A percentile compares a stretch with the other conserved stretches of the same genome.
Conservation (phyloP, 2,113 vertebrate species). For the Lophura nycthemera region DNA sequence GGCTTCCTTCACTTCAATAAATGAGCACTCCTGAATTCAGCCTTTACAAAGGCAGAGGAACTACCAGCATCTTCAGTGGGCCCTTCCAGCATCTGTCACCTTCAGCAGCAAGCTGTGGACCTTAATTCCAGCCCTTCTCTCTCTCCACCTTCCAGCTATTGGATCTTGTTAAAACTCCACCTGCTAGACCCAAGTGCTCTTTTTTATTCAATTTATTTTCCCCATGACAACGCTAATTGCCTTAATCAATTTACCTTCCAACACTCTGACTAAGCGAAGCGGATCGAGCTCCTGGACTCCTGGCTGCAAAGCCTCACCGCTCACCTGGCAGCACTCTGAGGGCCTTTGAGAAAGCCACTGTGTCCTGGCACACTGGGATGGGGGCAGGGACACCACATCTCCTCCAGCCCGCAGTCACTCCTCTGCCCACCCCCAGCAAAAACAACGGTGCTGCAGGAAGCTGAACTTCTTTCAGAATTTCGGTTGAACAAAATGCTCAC, state of each 20-base stretch:
- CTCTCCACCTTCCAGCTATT: neutral
- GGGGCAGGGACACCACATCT: neutral
- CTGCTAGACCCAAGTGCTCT: neutral
- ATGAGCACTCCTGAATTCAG: neutral
- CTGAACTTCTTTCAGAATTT: no score
- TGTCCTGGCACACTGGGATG: neutral
- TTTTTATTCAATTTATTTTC: neutral
- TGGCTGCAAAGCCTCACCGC: neutral
- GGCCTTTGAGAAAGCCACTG: rapidly evolving
- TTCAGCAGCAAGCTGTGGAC: rapidly evolving
- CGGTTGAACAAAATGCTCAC: no score
- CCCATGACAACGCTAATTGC: neutral
- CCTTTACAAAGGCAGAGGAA: neutral
- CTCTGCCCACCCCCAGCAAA: no score
- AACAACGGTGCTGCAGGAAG: no score
- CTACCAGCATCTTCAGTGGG: neutral
- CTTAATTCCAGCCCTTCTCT: neutral
- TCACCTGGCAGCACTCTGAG: neutral
- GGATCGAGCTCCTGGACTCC: rapidly evolving
- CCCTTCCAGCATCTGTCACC: neutral
- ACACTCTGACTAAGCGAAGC: neutral
- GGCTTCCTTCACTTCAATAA: rapidly evolving
- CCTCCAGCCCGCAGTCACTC: neutral
- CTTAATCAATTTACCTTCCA: constrained; percentile 17
- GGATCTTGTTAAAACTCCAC: neutral